Evolutionary conservation across 2,888 invertebrate species (phyloP).

Genomic region (Cantharis flavilabris): DNA sequence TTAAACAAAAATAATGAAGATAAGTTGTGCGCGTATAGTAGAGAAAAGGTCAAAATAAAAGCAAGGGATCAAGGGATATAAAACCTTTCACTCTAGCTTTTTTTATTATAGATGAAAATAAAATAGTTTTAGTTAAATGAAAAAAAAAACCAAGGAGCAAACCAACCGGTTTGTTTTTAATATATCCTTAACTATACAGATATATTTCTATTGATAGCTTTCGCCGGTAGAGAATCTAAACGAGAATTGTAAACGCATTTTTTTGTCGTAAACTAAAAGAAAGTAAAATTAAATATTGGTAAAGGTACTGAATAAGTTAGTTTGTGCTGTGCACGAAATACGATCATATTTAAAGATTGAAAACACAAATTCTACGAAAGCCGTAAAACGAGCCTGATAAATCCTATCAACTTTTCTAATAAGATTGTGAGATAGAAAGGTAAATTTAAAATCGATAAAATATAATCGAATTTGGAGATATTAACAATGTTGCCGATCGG

Average conservation of each 20-base stretch:
- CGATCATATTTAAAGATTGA: slow-evolving; percentile 30
- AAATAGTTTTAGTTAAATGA: slow-evolving; percentile 1
- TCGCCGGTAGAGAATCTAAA: neutral
- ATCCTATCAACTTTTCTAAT: slow-evolving; percentile 27
- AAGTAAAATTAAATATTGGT: slow-evolving; percentile 19
- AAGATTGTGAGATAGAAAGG: slow-evolving; percentile 27
- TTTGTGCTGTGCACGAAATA: slow-evolving; percentile 15
- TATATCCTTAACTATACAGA: neutral
- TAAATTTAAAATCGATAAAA: slow-evolving; percentile 30
- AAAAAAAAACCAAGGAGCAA: neutral
- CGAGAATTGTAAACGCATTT: slow-evolving; percentile 13
- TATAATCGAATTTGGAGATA: slow-evolving; percentile 1
- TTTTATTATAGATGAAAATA: slow-evolving; percentile 7
- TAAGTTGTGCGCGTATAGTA: slow-evolving; percentile 33
- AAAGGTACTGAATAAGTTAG: neutral
- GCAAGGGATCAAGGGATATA: slow-evolving; percentile 31
- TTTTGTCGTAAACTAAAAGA: slow-evolving; percentile 13
- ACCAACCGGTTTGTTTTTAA: neutral
- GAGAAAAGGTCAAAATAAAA: slow-evolving; percentile 33
- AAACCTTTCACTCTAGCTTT: slow-evolving; percentile 32
- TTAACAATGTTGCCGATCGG: neutral
- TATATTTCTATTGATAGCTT: neutral
- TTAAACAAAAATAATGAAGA: slow-evolving; percentile 33
- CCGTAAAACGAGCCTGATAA: slow-evolving; percentile 27
- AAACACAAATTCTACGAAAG: slow-evolving; percentile 27